Evolutionary conservation across 2,113 vertebrate genomes (phyloP), one percentile per base, ranked within the genome.

Genomic region (Electrona antarctica): DNA sequence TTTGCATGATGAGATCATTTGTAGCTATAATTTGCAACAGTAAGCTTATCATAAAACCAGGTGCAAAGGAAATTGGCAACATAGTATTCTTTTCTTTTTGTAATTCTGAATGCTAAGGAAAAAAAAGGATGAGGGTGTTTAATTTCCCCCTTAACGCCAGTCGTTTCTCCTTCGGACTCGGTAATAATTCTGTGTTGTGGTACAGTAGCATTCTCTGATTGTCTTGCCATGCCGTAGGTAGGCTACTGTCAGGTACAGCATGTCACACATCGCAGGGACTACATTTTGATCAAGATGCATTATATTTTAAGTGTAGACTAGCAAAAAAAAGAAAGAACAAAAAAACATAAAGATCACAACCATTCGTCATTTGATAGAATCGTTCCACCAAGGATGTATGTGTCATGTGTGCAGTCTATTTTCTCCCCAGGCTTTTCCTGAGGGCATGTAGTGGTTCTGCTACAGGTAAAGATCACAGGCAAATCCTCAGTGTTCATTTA

Each of bases 41-140:
- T 78, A 69, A 86, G 83, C 80, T 72, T 65, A 81, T 73, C 69
- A 78, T 62, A 60, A 77, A 59, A 83, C 67, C 73, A 76, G 71
- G 71, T 54, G 74, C 58, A 62, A 58, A 65, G 55, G 49, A 74
- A 80, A 77, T 64, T 58, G 15, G 65, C 49, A 59, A 73, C 75
- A 77, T 79, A 78, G 73, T 60, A 57, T 69, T 11, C 13, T 60
- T 67, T 33, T 63, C 33, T 29, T 33, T 63, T 46, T 45, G 5
- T 66, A 54, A 59, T 71, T 84, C 60, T 49, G 72, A 41, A 41
- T 41, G 33, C 33, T 41, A 21, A 21, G 21, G 3, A 57, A 7
- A 63, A n/a, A n/a, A 59, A 41, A 4, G 33, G 33, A 41, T 41
- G 33, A 41, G 68, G n/a, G 9, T 66, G 57, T 69, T 52, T 54